Conservation (phyloP, 2,113 vertebrate genomes). For the Heloderma charlesbogerti region DNA sequence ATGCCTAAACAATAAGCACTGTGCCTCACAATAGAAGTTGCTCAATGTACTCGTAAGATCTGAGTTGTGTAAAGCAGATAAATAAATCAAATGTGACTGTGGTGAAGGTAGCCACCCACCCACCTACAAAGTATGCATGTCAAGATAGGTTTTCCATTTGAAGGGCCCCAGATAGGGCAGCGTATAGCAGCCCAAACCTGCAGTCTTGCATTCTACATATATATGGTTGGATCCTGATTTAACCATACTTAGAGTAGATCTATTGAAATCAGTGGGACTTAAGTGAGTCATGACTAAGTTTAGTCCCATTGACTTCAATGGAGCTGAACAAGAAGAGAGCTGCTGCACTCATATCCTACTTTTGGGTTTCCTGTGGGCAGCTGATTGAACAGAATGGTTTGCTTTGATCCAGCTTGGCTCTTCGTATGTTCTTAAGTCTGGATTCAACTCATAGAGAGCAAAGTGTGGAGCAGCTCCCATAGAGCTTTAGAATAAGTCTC, state of each 20-base stretch:
- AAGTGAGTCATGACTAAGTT: too few relatives aligned
- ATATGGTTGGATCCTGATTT: neutral
- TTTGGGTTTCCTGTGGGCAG: too few relatives aligned
- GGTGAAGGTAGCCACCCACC: neutral
- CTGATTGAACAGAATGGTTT: too few relatives aligned
- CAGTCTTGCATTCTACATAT: neutral
- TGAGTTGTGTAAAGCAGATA: neutral
- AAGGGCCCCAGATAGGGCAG: neutral
- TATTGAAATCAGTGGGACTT: too few relatives aligned
- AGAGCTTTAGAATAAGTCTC: neutral
- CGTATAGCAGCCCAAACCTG: neutral
- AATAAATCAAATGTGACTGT: neutral
- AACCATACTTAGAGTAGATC: too few relatives aligned
- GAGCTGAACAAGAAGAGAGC: neutral
- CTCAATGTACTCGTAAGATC: neutral
- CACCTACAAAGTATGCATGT: neutral
- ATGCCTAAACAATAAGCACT: neutral
- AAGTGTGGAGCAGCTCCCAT: neutral
- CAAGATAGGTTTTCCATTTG: neutral
- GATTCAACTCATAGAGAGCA: neutral
- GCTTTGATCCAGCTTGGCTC: neutral
- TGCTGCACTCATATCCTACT: too few relatives aligned
- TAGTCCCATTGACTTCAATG: neutral
- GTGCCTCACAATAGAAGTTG: neutral
- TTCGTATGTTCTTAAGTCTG: too few relatives aligned